Base-by-base conservation (phyloP, 2,888 invertebrate genomes). In the Hyppa rectilinea region DNA sequence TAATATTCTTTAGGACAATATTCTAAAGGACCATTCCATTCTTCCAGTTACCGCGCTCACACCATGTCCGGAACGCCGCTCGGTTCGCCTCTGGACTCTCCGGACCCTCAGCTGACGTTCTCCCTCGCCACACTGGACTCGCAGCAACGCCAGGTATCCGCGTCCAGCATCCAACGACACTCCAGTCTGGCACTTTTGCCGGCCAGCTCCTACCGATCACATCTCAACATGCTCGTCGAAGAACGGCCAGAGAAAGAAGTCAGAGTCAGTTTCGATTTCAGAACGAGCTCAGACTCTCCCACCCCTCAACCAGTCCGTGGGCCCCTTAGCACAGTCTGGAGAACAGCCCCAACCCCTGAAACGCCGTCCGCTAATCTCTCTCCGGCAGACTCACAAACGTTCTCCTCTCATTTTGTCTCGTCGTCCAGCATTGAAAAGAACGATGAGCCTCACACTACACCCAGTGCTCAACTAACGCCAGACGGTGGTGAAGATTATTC, bases 81-180 rank as follows among this genome's bases (percentile, higher is more conserved):
- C 72, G 98, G 98, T 82, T 98, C 98, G 77, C 98, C 98, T n/a
- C 94, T 98, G 90, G 98, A 98, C 92, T 98, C 98, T 20, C 98
- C 98, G 31, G 98, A 98, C 86, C 97, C 96, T 59, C 97, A 96
- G 84, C 92, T 97, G 80, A 97, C 97, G 75, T 97, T 97, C 89
- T 97, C 97, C 69, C 96, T 97, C 80, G 97, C 96, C 45, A 97
- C 97, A 17, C 85, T 96, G 88, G 96, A 96, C 89, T 96, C 96
- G 9, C 96, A 96, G 81, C 96, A 97, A 90, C 97, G 97, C 86
- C 97, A 97, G 94, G 96, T 97, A 95, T 97, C 97, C 77, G 95
- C 96, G 85, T 93, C 95, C 83, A 95, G 95, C 88, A 94, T 95
- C 76, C 95, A 94, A 87, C 89, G 95, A 49, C 95, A 95, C 87